A percentile compares a stretch with the other conserved stretches of the same genome.
phyloP scores from a whole-genome alignment of 2,113 vertebrate species.

The Grammomys dolichurus region DNA sequence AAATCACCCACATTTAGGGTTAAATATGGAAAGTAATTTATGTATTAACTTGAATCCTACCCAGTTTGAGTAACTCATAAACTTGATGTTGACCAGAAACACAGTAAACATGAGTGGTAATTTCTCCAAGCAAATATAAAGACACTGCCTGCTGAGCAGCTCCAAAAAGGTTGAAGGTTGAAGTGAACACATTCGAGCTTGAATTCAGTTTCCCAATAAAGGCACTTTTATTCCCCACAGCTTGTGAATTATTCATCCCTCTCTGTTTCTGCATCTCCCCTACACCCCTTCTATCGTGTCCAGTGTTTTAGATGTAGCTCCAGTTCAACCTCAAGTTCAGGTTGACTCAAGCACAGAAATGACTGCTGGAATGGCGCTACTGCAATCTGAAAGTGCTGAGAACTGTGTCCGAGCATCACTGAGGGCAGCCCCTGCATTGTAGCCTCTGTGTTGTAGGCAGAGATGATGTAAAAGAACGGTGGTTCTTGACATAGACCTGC shows the following conservation, averaged over 20 bases:
- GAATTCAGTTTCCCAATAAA: neutral
- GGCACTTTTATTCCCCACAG: neutral
- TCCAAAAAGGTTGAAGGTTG: neutral
- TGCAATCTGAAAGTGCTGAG: neutral
- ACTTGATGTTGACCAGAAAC: neutral
- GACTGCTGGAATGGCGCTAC: neutral
- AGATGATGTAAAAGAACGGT: neutral
- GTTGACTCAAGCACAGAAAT: neutral
- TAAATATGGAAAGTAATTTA: neutral
- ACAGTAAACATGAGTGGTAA: neutral
- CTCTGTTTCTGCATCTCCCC: neutral
- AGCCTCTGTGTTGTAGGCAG: neutral
- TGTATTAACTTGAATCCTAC: neutral
- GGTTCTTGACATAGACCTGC: neutral
- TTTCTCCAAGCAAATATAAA: conserved; percentile 7
- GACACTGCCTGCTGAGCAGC: neutral
- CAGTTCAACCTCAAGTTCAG: neutral
- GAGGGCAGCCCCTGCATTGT: neutral
- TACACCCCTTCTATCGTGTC: neutral
- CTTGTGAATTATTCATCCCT: neutral
- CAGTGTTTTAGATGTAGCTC: neutral
- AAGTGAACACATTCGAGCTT: neutral
- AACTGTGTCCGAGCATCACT: neutral
- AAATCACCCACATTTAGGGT: neutral
- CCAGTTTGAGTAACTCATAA: neutral